Evolutionary conservation across 2,888 invertebrate genomes (phyloP), one percentile per base, ranked within the genome.

Genomic region (Hypselothyrea guttata): DNA sequence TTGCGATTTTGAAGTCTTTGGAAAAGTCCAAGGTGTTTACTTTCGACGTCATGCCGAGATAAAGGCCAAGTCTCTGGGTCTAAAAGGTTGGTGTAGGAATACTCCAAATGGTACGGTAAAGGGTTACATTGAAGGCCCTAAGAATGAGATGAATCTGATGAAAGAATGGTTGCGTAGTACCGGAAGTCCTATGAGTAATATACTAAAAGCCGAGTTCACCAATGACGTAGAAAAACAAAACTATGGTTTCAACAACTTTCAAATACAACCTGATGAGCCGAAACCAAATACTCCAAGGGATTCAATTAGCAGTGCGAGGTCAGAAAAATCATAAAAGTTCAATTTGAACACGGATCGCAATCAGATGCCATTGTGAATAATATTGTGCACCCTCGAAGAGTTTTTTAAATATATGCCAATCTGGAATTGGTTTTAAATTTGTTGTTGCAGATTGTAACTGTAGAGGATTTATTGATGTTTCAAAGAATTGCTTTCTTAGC

Each of bases 111-210:
- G 92, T 4, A 93, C 93, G 0, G 94, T 94, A 0, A 88, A 91
- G 55, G 94, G 94, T 7, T 88, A 91, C 46, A 74, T 94, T 38
- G 92, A 94, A 88, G 94, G 94, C 5, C 87, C 90, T 4, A 81
- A 86, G 57, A 70, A 78, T 1, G 91, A 91, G 86, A 74, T 94
- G 16, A 89, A 91, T 28, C 90, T 92, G 86, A 94, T 94, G 94
- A 86, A 84, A 56, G 54, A 82, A 11, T 89, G 88, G 88, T 68
- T 96, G 40, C 91, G 91, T 74, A 91, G 89, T n/a, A 93, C 91
- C 1, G 96, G 96, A 42, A 96, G 95, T 88, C 95, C 95, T 0
- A 91, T 91, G 65, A 94, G 95, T 18, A 90, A 90, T 63, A 95
- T 96, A 69, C 93, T 94, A 0, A 94, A 92, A 85, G 93, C 93